Evolutionary conservation across 1,140 invertebrate species (phyloP), one percentile per base, ranked within the genome.

Genomic region (Carcinoscorpius rotundicauda): DNA sequence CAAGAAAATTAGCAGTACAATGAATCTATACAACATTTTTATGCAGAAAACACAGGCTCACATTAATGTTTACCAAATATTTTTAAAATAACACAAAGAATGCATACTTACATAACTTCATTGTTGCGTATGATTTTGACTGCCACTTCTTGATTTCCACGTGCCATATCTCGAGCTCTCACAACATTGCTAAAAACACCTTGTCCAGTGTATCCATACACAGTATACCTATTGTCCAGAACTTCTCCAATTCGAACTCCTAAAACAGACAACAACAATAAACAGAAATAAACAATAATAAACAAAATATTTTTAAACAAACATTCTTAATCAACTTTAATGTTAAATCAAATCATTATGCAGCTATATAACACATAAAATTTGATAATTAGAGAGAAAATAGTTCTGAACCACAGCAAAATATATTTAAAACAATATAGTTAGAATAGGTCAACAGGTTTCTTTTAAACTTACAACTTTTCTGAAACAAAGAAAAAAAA

Each of bases 121-220:
- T 99, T 99, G 76, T 98, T 99, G 72, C 97, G 82, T 69, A 99
- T 99, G 69, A 99, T 99, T 80, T 99, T 99, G 10, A 99, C 92
- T 62, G 97, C 97, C 0, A 98, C 94, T 76, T 98, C 95, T 67
- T 86, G 83, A 75, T 86, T 88, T 10, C 86, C 87, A 48, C 92
- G 81, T 3, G 87, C 87, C 71, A 85, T 86, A 77, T 99, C 97
- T 69, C 93, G 81, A 6, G 93, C 95, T 60, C 96, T 81, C 4
- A 99, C 87, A 3, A 99, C 97, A 76, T 97, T 99, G 72, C 93
- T 97, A 78, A 99, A 99, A 3, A 99, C 96, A 29, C 97, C 97
- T 77, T 98, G 94, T 0, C 97, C 97, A 1, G 96, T 99, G 74
- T 96, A 98, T 8, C 96, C 97, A 80, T 92, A 98, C 3, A 99